These are phyloP conservation scores for Mugil cephalus DNA, from an alignment of 2,113 vertebrate species.

Conservation along the genomic window DNA sequence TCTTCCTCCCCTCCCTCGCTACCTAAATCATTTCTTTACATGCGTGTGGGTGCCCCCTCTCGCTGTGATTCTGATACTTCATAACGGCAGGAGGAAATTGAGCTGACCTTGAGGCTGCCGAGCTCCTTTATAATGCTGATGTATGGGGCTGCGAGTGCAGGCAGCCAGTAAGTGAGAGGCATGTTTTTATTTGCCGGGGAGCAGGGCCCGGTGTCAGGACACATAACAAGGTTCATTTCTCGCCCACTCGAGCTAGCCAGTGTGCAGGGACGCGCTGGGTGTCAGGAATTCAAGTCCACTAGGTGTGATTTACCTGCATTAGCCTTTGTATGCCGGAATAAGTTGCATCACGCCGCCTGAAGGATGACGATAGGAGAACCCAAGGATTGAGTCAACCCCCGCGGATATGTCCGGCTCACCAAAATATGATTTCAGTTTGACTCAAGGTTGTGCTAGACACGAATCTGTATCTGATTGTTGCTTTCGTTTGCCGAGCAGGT, in stretches of 20 bases:
- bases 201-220: slow-evolving; percentile 82
- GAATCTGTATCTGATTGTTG: slow-evolving; percentile 42
- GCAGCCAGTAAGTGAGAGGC: slow-evolving; percentile 84
- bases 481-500: slow-evolving; percentile 19
- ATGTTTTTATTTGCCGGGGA: slow-evolving; percentile 86
- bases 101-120: slow-evolving; percentile 84
- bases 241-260: slow-evolving; percentile 68
- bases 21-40: slow-evolving; percentile 79
- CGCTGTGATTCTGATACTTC: slow-evolving; percentile 79
- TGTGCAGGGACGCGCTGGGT: slow-evolving; percentile 58
- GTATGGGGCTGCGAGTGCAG: slow-evolving; percentile 78
- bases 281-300: slow-evolving; percentile 64
- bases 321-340: slow-evolving; percentile 59
- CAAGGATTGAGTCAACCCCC: slow-evolving; percentile 46
- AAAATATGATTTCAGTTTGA: slow-evolving; percentile 48
- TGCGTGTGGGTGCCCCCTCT: slow-evolving; percentile 77
- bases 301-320: slow-evolving; percentile 73
- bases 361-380: slow-evolving; percentile 32
- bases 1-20: slow-evolving; percentile 16
- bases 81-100: slow-evolving; percentile 84
- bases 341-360: slow-evolving; percentile 45
- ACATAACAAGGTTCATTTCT: slow-evolving; percentile 85
- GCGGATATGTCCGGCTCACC: slow-evolving; percentile 14
- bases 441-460: slow-evolving; percentile 35
- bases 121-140: slow-evolving; percentile 83